Evolutionary conservation across 2,113 vertebrate genomes (phyloP), one percentile per base, ranked within the genome.

Genomic region (Pomatorhinus ruficollis): DNA sequence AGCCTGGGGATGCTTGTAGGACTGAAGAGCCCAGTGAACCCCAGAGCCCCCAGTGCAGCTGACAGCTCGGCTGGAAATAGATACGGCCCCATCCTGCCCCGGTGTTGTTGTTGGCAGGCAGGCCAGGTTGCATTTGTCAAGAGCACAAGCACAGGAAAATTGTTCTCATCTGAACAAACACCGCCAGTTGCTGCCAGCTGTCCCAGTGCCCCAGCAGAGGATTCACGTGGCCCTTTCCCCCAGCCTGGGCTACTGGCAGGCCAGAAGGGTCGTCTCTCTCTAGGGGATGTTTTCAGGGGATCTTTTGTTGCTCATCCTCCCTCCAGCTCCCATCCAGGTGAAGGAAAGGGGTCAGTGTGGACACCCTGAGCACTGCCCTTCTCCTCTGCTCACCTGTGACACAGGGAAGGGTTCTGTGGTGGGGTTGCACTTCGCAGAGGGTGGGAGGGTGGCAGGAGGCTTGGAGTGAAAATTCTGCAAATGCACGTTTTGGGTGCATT

Each of bases 141-240:
- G 96, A 98, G 82, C 80, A 42, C 83, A 96, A 93, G 69, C 3
- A 40, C 89, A 92, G 95, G 95, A 97, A 98, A 98, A 98, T 97
- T 94, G 89, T 96, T 98, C 94, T 97, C 97, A 96, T 98, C 98
- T 98, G 98, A 97, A 96, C 79, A 97, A 98, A 97, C 86, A 97
- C 6, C 40, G 54, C 37, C 71, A 81, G 78, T 63, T 56, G 40
- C 59, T 97, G 95, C 92, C 93, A 96, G 94, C 96, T 89, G 87
- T 49, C 53, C 22, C 82, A 15, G 66, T 90, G 89, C 90, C 91
- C 94, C 94, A 83, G 69, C 69, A 72, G 65, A 91, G 88, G 52
- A 30, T 54, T 87, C 69, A 31, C 11, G 5, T 23, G 79, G 42
- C 27, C 42, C 12, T 25, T 22, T 31, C 16, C 1, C 5, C 12